These are phyloP conservation scores for Hormiphora californensis DNA, from an alignment of 37 sponge, comb jelly and placozoan species.

Conservation along the genomic window DNA sequence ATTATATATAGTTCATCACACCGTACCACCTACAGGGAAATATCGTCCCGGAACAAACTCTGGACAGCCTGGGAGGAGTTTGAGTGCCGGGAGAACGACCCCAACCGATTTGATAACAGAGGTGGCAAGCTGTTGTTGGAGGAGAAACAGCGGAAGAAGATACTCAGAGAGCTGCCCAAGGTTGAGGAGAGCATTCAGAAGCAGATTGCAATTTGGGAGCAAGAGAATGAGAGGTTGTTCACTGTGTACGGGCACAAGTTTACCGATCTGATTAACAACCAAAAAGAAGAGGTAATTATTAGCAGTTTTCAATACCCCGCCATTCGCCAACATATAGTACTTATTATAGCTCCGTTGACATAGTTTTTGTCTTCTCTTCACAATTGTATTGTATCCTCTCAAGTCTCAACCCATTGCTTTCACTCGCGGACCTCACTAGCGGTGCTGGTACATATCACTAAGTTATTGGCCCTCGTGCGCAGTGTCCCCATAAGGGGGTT, in stretches of 20 bases:
- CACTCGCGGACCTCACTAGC: too few species aligned
- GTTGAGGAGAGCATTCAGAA: background rate
- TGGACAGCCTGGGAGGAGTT: background rate
- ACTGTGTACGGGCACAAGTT: conserved; percentile 55
- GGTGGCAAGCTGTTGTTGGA: conserved; percentile 83
- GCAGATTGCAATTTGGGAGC: conserved; percentile 11
- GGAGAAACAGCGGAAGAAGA: conserved; percentile 61
- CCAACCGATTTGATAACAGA: conserved; percentile 65
- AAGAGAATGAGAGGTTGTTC: background rate
- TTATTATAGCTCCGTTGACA: too few species aligned
- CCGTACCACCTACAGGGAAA: too few species aligned
- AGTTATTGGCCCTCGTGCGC: too few species aligned
- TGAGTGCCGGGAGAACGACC: conserved; percentile 59
- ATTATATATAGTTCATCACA: too few species aligned
- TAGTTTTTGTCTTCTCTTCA: too few species aligned
- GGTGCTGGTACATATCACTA: too few species aligned
- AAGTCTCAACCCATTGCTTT: too few species aligned
- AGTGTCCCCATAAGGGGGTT: too few species aligned
- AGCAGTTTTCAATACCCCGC: background rate
- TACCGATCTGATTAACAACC: conserved; percentile 11
- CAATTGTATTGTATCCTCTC: too few species aligned
- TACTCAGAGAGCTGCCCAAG: conserved; percentile 72
- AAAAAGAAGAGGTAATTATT: conserved; percentile 36
- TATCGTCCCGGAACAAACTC: background rate
- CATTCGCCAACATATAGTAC: too few species aligned